phyloP scores from a whole-genome alignment of 2,113 vertebrate genomes.

The Xenopus laevis region DNA sequence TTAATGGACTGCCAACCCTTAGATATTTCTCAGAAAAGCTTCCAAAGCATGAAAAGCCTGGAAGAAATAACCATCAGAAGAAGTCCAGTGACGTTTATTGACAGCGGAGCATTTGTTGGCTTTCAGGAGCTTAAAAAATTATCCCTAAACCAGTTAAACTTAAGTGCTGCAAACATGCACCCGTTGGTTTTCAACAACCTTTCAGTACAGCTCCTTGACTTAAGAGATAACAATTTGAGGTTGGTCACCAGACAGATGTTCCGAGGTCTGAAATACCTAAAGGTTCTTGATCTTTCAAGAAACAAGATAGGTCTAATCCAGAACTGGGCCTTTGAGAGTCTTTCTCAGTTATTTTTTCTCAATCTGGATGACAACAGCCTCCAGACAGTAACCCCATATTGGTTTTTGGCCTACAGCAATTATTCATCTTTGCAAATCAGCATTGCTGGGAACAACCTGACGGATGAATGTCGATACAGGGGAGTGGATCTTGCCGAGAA shows the following conservation, averaged over 20 bases:
- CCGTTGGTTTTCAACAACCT: slow-evolving; percentile 58
- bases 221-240: slow-evolving; percentile 63
- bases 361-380: slow-evolving; percentile 38
- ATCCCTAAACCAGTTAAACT: slow-evolving; percentile 51
- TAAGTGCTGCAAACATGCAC: slow-evolving; percentile 61
- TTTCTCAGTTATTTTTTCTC: slow-evolving; percentile 27
- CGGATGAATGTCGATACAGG: slow-evolving; percentile 27
- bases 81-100: slow-evolving; percentile 15
- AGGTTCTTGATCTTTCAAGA: slow-evolving; percentile 60
- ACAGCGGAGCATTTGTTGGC: slow-evolving; percentile 39
- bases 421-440: slow-evolving; percentile 16
- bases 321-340: slow-evolving; percentile 44
- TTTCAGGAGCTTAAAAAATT: slow-evolving; percentile 48
- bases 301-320: slow-evolving; percentile 56
- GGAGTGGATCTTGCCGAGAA: slow-evolving; percentile 26
- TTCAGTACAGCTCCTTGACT: slow-evolving; percentile 59
- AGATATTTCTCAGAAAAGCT: slow-evolving; percentile 13
- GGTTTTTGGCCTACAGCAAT: slow-evolving; percentile 21
- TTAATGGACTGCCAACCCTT: slow-evolving; percentile 11
- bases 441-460: slow-evolving; percentile 36
- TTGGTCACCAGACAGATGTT: slow-evolving; percentile 64
- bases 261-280: slow-evolving; percentile 55
- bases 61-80: slow-evolving; percentile 38
- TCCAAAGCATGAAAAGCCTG: slow-evolving; percentile 30
- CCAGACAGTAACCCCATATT: slow-evolving; percentile 26